phyloP scores from a whole-genome alignment of 2,797 vertebrate genomes.

The Etheostoma perlongum region DNA sequence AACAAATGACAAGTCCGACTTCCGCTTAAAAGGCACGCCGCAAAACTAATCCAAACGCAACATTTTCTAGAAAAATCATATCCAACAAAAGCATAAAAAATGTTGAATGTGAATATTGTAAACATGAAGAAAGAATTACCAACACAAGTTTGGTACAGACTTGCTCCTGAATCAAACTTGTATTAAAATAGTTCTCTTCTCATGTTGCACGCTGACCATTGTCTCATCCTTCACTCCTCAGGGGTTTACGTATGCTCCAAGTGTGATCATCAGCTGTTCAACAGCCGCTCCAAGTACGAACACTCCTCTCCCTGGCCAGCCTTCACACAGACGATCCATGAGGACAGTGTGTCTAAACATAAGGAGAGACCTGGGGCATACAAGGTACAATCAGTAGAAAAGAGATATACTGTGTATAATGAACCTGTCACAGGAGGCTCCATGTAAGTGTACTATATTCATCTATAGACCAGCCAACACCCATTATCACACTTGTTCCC shows the following conservation, averaged over 20 bases:
- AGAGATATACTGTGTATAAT: neutral
- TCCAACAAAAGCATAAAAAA: neutral
- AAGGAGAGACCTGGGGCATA: constrained; percentile 84
- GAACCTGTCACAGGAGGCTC: neutral
- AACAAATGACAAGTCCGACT: neutral
- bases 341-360: constrained; percentile 91
- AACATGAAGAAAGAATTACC: too few species aligned
- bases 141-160: neutral
- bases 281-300: constrained; percentile 90
- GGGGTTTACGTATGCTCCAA: constrained; percentile 91
- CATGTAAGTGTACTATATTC: neutral
- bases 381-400: constrained; percentile 83
- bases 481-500: neutral
- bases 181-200: neutral
- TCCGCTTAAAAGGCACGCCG: neutral
- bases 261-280: constrained; percentile 93
- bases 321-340: constrained; percentile 90
- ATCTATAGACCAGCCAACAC: neutral
- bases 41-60: neutral
- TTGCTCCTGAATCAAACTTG: too few species aligned
- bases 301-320: constrained; percentile 97
- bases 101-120: neutral
- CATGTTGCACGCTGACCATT: neutral
- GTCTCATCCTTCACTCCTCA: constrained; percentile 56
- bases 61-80: neutral